A percentile compares a stretch with the other conserved stretches of the same genome.
Conservation (phyloP, 1,140 invertebrate species). For the Heliothis virescens region DNA sequence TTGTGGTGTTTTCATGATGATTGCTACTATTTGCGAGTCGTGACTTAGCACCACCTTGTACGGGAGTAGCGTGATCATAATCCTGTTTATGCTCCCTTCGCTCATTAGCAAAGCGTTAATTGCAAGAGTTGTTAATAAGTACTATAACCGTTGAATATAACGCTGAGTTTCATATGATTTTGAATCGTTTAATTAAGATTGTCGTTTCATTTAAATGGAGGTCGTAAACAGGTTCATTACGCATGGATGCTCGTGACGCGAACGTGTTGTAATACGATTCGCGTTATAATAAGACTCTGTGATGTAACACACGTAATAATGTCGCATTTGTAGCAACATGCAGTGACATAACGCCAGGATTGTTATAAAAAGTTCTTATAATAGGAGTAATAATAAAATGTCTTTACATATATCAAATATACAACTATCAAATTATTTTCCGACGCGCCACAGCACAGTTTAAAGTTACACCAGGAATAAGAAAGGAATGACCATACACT, state of each 20-base stretch:
- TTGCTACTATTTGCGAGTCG: slow-evolving; percentile 32
- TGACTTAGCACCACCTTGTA: slow-evolving; percentile 37
- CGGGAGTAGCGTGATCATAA: slow-evolving; percentile 23
- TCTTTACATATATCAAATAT: no score
- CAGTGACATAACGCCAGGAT: neutral
- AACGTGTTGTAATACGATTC: slow-evolving; percentile 24
- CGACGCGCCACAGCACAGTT: no score
- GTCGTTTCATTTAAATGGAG: slow-evolving; percentile 39
- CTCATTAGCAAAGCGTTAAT: slow-evolving; percentile 24
- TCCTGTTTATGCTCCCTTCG: slow-evolving; percentile 17
- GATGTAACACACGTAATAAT: neutral
- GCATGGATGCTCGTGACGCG: neutral
- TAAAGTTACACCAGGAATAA: no score
- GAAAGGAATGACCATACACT: no score
- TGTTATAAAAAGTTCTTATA: neutral
- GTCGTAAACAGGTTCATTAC: slow-evolving; percentile 44
- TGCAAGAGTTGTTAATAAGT: slow-evolving; percentile 6
- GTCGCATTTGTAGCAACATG: neutral
- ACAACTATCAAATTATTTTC: no score
- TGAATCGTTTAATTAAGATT: slow-evolving; percentile 45
- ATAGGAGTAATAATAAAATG: neutral
- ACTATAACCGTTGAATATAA: neutral
- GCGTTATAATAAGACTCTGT: neutral
- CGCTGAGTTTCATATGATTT: slow-evolving; percentile 40
- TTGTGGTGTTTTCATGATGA: slow-evolving; percentile 46